Percentiles rank a stretch among this genome's conserved stretches.
These are phyloP conservation scores for Anneissia japonica DNA, from an alignment of 35 echinoderm and acorn worm genomes.

Conservation along the genomic window DNA sequence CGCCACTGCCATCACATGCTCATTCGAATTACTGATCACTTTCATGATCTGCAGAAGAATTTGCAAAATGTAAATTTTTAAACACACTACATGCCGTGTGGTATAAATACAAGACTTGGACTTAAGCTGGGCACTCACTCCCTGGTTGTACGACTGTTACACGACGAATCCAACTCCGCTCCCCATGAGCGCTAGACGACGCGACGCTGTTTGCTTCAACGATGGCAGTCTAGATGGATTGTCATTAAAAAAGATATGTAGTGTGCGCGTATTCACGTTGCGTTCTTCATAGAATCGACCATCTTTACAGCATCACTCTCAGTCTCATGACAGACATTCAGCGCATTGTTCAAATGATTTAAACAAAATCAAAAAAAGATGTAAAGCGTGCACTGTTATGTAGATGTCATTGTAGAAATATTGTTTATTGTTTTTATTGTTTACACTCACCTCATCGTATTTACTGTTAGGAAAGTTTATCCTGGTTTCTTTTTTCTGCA, in stretches of 20 bases:
- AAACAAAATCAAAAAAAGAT: background rate
- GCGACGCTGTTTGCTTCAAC: too few species aligned
- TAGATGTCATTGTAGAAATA: too few species aligned
- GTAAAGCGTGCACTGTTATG: background rate
- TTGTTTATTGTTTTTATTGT: too few species aligned
- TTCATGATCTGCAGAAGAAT: constrained; percentile 75
- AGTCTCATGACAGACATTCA: too few species aligned
- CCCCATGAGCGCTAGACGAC: too few species aligned
- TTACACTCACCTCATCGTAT: constrained; percentile 91
- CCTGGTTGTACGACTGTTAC: too few species aligned
- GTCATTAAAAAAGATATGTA: too few species aligned
- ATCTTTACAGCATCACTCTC: background rate
- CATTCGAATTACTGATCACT: constrained; percentile 96
- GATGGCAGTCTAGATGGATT: too few species aligned
- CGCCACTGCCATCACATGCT: constrained; percentile 96
- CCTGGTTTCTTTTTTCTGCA: constrained; percentile 83
- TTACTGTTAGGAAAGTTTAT: constrained; percentile 88
- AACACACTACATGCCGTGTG: background rate
- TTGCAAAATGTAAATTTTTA: background rate
- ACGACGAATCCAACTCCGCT: too few species aligned
- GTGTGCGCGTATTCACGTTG: too few species aligned
- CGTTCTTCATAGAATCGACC: too few species aligned
- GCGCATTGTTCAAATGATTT: background rate
- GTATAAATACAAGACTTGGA: background rate
- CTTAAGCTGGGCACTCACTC: too few species aligned